phyloP scores from a whole-genome alignment of 2,888 invertebrate genomes.

The Endomychus coccineus region DNA sequence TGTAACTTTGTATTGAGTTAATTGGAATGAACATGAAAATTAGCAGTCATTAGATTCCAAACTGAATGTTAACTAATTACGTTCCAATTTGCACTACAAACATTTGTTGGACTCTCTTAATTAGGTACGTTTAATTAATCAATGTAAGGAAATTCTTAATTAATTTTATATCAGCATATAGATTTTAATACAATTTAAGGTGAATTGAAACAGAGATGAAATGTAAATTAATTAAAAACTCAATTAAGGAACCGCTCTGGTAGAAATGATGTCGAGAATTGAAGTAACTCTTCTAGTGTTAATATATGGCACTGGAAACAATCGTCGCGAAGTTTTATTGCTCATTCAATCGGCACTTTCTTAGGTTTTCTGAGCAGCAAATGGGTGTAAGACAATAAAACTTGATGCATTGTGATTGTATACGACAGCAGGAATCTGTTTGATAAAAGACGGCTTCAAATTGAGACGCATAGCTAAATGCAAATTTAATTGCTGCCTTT shows the following conservation, averaged over 20 bases:
- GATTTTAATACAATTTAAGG: neutral
- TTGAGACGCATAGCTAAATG: conserved; percentile 37
- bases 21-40: too few relatives aligned
- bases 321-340: conserved; percentile 44
- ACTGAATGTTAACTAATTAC: too few relatives aligned
- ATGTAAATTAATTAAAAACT: too few relatives aligned
- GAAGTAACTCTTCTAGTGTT: conserved; percentile 39
- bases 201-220: too few relatives aligned
- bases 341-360: conserved; percentile 46
- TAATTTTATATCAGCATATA: too few relatives aligned
- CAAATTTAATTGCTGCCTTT: conserved; percentile 32
- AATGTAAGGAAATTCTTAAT: too few relatives aligned
- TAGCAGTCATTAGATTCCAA: too few relatives aligned
- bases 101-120: too few relatives aligned
- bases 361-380: conserved; percentile 43
- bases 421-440: conserved; percentile 40
- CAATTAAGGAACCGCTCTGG: conserved; percentile 24
- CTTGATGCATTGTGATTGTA: conserved; percentile 46
- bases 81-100: too few relatives aligned
- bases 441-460: conserved; percentile 38
- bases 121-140: too few relatives aligned
- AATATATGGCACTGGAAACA: conserved; percentile 41
- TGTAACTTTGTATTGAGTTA: too few relatives aligned
- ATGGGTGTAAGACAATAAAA: conserved; percentile 46
- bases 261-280: conserved; percentile 33